phyloP scores from a whole-genome alignment of 2,888 invertebrate genomes.

The Himalopsyche tibetana region DNA sequence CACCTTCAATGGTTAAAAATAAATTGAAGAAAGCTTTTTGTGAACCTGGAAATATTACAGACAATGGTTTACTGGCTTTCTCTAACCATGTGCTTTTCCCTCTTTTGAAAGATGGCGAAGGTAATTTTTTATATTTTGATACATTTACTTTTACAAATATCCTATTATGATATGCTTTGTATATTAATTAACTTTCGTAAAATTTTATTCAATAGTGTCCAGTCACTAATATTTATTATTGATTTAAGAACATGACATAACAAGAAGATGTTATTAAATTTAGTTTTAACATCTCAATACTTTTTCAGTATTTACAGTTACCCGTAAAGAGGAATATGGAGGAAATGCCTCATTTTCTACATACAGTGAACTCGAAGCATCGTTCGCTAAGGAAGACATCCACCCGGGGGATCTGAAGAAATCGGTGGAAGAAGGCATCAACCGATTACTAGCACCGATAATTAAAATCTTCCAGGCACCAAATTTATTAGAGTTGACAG shows the following conservation, averaged over 20 bases:
- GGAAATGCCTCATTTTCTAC: constrained; percentile 85
- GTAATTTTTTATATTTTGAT: constrained; percentile 68
- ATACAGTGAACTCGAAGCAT: constrained; percentile 87
- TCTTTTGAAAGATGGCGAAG: constrained; percentile 82
- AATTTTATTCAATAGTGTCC: too few species aligned
- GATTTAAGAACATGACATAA: too few species aligned
- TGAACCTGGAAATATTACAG: constrained; percentile 93
- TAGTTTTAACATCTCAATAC: neutral
- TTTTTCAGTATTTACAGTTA: constrained; percentile 52
- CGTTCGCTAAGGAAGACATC: constrained; percentile 88
- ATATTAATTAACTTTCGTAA: too few species aligned
- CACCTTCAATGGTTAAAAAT: constrained; percentile 90
- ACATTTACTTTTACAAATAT: constrained; percentile 29
- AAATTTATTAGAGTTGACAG: constrained; percentile 86
- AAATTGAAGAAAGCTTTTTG: constrained; percentile 96
- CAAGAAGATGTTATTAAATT: too few species aligned
- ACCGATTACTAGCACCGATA: constrained; percentile 91
- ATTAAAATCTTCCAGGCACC: constrained; percentile 89
- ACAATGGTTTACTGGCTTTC: constrained; percentile 97
- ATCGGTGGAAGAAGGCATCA: constrained; percentile 89
- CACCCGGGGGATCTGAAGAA: constrained; percentile 97
- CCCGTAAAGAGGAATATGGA: constrained; percentile 83
- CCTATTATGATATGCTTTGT: neutral
- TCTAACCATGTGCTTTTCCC: constrained; percentile 95
- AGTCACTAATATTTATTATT: too few species aligned